Base-by-base conservation (phyloP, 2,113 vertebrate species). In the Epinephelus fuscoguttatus region DNA sequence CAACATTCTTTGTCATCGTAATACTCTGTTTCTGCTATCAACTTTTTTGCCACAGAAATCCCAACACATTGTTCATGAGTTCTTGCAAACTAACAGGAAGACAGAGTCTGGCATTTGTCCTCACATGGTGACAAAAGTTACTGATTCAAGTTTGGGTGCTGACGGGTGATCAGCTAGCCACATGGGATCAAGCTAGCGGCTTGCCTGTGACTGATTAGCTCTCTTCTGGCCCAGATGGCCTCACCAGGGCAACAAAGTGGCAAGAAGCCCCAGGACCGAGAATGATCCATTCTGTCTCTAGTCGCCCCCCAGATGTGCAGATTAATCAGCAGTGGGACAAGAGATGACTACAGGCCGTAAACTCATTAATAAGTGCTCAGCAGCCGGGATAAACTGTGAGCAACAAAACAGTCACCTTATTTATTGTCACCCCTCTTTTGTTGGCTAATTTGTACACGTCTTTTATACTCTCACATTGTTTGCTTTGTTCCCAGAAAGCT, bases 151-250 rank as follows among this genome's bases (percentile, higher is more conserved):
- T 47, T 52, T 42, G 45, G 63, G 63, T 78, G 64, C 66, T 70
- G 52, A 50, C 5, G 57, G 68, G 53, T 13, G 80, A 83, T 89
- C 81, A 61, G 78, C 68, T 74, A 63, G 67, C 81, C 66, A 12
- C 85, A 70, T 69, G 64, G 81, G 62, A 75, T 73, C 23, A 21
- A 63, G 79, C 87, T 78, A 7, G 74, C 9, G 7, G 84, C 84
- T 72, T 15, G 21, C 12, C 37, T 47, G 9, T 88, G 90, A 91
- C 75, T 87, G 89, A 93, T 94, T 81, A 64, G 55, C 37, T 77
- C 69, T 82, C 23, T 23, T 80, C 64, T 66, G 83, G 78, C 67
- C 88, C 84, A 84, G 84, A 91, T 85, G 88, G 84, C 75, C 75
- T 84, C 83, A 27, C 62, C 57, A 27, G 82, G 66, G 70, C 78